Evolutionary conservation across 1,140 invertebrate genomes (phyloP).

Genomic region (Mya arenaria): DNA sequence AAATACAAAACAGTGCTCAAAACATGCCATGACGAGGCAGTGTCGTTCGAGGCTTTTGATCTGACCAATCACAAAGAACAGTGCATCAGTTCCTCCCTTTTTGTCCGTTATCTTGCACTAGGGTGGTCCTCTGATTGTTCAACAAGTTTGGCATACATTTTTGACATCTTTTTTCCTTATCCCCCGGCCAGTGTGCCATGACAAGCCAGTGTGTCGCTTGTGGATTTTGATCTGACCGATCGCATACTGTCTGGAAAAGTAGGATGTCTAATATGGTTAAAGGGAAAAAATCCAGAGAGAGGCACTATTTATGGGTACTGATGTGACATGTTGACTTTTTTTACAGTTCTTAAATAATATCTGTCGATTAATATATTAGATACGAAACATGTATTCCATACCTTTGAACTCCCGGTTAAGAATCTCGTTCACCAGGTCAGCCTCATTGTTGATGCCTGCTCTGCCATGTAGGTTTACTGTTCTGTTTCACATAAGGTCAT

Average conservation of each 20-base stretch:
- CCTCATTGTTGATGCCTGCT: not conserved
- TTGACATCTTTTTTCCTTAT: not conserved
- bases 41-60: too few relatives aligned
- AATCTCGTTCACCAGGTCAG: constrained; percentile 18
- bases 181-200: constrained; percentile 17
- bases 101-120: not conserved
- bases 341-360: not conserved
- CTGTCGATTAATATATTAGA: not conserved
- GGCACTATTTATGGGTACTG: too few relatives aligned
- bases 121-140: not conserved
- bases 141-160: not conserved
- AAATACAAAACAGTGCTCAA: too few relatives aligned
- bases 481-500: constrained; percentile 8
- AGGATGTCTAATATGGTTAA: too few relatives aligned
- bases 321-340: too few relatives aligned
- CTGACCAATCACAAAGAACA: not conserved
- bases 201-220: not conserved
- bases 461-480: constrained; percentile 10
- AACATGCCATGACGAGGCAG: too few relatives aligned
- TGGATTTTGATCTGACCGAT: not conserved
- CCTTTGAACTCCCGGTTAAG: constrained; percentile 24
- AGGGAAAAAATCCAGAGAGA: not conserved
- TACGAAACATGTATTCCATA: not conserved
- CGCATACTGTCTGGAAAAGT: constrained; percentile 1
- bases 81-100: not conserved